Percentiles rank a stretch among this genome's conserved stretches.
Evolutionary conservation across 1,140 invertebrate species (phyloP).

Genomic region (Lithobius niger): DNA sequence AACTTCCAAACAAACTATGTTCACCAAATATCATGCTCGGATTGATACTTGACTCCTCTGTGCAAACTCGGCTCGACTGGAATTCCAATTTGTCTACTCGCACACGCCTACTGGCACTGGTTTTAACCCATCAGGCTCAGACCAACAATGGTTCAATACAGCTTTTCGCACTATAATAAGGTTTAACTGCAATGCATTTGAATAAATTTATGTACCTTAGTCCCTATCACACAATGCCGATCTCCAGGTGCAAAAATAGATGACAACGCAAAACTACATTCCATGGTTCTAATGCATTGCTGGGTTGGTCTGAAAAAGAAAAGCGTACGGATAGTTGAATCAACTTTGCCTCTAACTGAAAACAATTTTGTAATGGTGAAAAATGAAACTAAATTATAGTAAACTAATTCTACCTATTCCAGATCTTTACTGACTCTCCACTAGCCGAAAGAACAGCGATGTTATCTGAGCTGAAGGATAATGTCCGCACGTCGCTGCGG

Average conservation of each 20-base stretch:
- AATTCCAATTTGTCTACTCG: too few species aligned
- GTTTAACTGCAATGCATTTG: background rate
- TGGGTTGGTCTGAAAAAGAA: slow-evolving; percentile 50
- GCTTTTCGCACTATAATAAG: too few species aligned
- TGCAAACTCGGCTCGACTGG: too few species aligned
- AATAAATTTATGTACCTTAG: slow-evolving; percentile 41
- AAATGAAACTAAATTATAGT: slow-evolving; percentile 71
- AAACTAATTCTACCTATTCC: slow-evolving; percentile 87
- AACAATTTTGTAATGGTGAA: too few species aligned
- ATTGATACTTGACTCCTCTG: too few species aligned
- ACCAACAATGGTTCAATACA: too few species aligned
- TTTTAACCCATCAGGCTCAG: too few species aligned
- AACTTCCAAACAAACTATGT: too few species aligned
- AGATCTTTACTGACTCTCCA: slow-evolving; percentile 76
- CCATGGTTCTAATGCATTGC: slow-evolving; percentile 63
- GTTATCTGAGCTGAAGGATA: slow-evolving; percentile 84
- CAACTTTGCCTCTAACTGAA: too few species aligned
- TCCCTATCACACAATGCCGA: slow-evolving; percentile 72
- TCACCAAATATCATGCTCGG: too few species aligned
- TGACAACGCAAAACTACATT: slow-evolving; percentile 51
- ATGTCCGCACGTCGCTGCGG: slow-evolving; percentile 67
- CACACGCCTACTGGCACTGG: too few species aligned
- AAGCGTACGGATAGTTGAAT: too few species aligned
- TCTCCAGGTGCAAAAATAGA: slow-evolving; percentile 83
- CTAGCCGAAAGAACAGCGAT: slow-evolving; percentile 70